A percentile compares a stretch with the other conserved stretches of the same genome.
These are phyloP conservation scores for Acrocephalus arundinaceus DNA, from an alignment of 2,113 vertebrate genomes.

Conservation along the genomic window DNA sequence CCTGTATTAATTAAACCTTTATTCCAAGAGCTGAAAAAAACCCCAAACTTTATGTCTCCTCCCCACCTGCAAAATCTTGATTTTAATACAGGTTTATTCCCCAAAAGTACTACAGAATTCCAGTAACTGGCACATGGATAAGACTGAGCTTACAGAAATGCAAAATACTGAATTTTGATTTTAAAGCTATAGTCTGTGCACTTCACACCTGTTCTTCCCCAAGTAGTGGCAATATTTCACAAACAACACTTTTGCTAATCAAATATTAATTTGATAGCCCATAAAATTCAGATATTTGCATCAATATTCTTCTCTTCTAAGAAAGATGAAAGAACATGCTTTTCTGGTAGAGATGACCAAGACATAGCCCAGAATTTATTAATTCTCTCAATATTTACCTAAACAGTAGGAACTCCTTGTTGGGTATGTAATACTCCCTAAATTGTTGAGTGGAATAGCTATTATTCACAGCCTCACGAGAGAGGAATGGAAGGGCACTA, in stretches of 20 bases:
- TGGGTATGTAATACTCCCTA: constrained; percentile 86
- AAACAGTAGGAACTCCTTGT: constrained; percentile 82
- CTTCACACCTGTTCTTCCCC: background rate
- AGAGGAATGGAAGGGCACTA: constrained; percentile 74
- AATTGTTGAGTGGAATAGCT: constrained; percentile 81
- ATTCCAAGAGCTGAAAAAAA: background rate
- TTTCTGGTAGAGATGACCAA: background rate
- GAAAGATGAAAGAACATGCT: background rate
- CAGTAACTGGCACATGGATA: background rate
- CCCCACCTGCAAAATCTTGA: background rate
- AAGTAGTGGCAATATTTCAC: background rate
- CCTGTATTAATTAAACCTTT: background rate
- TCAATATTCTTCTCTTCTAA: background rate
- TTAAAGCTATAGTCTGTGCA: background rate
- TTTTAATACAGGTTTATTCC: background rate
- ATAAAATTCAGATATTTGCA: background rate
- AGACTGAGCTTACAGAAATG: background rate
- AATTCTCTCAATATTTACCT: constrained; percentile 72
- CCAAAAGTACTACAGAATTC: background rate
- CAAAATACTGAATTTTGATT: background rate
- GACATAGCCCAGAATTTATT: background rate
- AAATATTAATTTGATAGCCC: background rate
- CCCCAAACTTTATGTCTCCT: background rate
- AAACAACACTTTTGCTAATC: background rate
- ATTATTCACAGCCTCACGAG: constrained; percentile 67